Percentiles rank a stretch among this genome's conserved stretches.
Conservation (phyloP, 2,888 invertebrate species). For the Dasypolia templi region DNA sequence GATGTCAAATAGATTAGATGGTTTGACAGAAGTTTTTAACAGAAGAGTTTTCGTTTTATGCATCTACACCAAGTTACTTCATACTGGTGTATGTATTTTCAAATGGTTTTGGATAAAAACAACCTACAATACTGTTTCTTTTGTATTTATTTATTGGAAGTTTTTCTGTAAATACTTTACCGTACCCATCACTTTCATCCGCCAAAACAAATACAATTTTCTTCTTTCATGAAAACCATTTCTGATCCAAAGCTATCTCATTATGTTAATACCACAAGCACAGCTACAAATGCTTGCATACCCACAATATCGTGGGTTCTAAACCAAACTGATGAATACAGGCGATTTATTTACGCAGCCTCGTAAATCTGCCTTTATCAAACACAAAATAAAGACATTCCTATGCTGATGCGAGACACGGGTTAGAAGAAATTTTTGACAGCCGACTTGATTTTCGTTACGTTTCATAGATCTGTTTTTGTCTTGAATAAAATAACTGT, state of each 20-base stretch:
- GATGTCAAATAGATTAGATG: too few relatives aligned
- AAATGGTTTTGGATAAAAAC: too few relatives aligned
- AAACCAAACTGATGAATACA: constrained; percentile 52
- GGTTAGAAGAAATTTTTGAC: constrained; percentile 49
- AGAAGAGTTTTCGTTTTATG: too few relatives aligned
- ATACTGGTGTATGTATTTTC: too few relatives aligned
- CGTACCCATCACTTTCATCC: constrained; percentile 22
- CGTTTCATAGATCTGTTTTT: constrained; percentile 37
- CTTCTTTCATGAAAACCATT: constrained; percentile 31
- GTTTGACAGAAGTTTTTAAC: too few relatives aligned
- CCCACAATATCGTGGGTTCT: constrained; percentile 38
- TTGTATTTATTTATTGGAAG: neutral
- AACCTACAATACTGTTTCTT: neutral
- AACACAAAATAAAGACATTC: constrained; percentile 59
- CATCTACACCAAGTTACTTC: too few relatives aligned
- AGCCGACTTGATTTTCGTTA: constrained; percentile 46
- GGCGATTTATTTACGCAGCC: constrained; percentile 53
- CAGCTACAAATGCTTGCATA: constrained; percentile 34
- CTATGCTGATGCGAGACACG: constrained; percentile 48
- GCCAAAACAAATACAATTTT: constrained; percentile 46
- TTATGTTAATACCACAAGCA: constrained; percentile 47
- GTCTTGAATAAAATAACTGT: constrained; percentile 18
- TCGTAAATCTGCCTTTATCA: constrained; percentile 58
- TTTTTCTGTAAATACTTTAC: constrained; percentile 8
- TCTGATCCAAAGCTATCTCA: constrained; percentile 21